Percentiles rank a stretch among this genome's conserved stretches.
These are phyloP conservation scores for Paratilapia polleni DNA, from an alignment of 2,113 vertebrate species.

Conservation along the genomic window DNA sequence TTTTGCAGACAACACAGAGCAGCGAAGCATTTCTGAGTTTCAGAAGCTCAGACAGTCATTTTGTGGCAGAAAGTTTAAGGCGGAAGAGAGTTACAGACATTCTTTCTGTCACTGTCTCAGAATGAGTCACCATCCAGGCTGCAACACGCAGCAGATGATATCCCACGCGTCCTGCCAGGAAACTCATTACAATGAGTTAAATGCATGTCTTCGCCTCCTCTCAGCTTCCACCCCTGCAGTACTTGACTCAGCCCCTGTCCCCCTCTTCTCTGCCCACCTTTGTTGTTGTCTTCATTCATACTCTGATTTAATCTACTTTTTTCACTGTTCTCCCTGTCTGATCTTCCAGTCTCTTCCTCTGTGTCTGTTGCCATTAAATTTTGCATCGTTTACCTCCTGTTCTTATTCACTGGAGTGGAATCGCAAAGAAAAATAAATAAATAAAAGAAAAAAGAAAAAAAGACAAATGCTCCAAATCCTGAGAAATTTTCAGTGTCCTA, in stretches of 20 bases:
- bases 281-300: not conserved
- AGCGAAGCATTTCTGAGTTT: not conserved
- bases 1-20: not conserved
- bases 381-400: not conserved
- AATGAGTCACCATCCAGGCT: conserved; percentile 47
- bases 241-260: conserved; percentile 25
- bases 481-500: not conserved
- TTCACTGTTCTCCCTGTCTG: not conserved
- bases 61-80: conserved; percentile 18
- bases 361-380: conserved; percentile 3
- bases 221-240: conserved; percentile 17
- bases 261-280: not conserved
- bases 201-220: conserved; percentile 30
- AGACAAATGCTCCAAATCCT: not conserved
- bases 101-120: conserved; percentile 4
- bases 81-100: conserved; percentile 13
- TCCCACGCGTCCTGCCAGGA: conserved; percentile 22
- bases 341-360: not conserved
- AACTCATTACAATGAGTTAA: conserved; percentile 51
- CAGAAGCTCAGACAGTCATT: not conserved
- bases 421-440: too few species aligned
- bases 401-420: conserved; percentile 5
- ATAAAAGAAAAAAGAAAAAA: not conserved
- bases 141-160: conserved; percentile 22
- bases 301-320: conserved; percentile 16